phyloP scores from a whole-genome alignment of 2,113 vertebrate genomes.

The Trochalopteron elliotii region DNA sequence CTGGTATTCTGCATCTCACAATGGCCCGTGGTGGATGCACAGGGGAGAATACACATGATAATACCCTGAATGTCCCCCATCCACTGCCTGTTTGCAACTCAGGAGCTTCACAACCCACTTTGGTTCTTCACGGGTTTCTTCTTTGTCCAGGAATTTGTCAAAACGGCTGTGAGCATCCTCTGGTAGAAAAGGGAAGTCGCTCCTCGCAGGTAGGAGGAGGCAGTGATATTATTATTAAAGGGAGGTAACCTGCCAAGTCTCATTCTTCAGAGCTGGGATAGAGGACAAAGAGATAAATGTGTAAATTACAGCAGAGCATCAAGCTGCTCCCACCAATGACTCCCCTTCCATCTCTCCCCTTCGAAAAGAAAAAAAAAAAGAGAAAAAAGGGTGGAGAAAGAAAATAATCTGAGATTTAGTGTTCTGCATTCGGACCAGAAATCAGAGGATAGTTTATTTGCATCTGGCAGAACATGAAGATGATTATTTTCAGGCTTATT shows the following conservation, averaged over 20 bases:
- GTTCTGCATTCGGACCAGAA: not conserved
- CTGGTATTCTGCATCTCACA: not conserved
- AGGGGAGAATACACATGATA: not conserved
- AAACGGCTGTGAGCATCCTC: not conserved
- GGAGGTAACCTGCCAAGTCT: not conserved
- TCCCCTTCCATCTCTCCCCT: not conserved
- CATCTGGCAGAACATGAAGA: not conserved
- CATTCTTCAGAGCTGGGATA: not conserved
- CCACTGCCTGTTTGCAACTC: not conserved
- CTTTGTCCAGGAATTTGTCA: not conserved
- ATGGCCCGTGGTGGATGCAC: rapidly evolving
- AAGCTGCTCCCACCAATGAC: not conserved
- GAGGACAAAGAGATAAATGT: not conserved
- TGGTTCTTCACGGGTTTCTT: not conserved
- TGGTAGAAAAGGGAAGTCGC: not conserved
- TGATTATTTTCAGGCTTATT: not conserved
- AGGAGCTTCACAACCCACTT: not conserved
- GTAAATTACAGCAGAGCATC: rapidly evolving
- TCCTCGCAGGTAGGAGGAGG: not conserved
- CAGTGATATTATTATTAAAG: not conserved
- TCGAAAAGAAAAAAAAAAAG: too few relatives aligned
- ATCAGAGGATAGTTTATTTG: not conserved
- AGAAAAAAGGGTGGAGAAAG: not conserved
- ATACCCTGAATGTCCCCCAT: rapidly evolving
- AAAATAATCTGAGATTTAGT: not conserved